A percentile compares a stretch with the other conserved stretches of the same genome.
These are phyloP conservation scores for Drosophila repletoides DNA, from an alignment of 1,140 invertebrate genomes.

Conservation along the genomic window DNA sequence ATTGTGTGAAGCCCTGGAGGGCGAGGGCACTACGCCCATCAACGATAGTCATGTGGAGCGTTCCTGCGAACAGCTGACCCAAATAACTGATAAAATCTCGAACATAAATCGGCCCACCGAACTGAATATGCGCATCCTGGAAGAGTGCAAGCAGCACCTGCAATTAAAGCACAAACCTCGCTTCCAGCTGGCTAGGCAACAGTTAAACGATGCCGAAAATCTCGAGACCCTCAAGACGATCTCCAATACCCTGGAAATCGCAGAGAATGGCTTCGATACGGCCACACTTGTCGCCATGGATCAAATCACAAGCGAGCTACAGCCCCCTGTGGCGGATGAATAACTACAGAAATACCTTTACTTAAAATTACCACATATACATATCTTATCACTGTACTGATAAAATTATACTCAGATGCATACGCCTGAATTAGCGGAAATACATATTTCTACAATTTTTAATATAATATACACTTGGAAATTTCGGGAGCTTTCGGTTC, in stretches of 20 bases:
- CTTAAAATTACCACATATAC: too few relatives aligned
- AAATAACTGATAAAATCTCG: constrained; percentile 16
- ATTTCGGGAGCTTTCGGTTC: too few relatives aligned
- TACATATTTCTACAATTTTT: too few relatives aligned
- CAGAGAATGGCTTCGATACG: constrained; percentile 49
- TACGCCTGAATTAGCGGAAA: too few relatives aligned
- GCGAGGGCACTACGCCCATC: background rate
- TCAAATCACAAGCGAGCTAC: constrained; percentile 31
- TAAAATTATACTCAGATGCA: too few relatives aligned
- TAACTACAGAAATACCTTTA: too few relatives aligned
- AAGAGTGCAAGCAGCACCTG: constrained; percentile 31
- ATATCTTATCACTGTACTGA: too few relatives aligned
- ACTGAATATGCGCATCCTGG: constrained; percentile 6
- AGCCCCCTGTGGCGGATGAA: background rate
- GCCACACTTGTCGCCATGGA: constrained; percentile 46
- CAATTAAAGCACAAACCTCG: background rate
- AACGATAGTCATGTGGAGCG: background rate
- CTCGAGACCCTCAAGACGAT: constrained; percentile 16
- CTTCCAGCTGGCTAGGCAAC: constrained; percentile 27
- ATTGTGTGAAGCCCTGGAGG: constrained; percentile 18
- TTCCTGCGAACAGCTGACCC: background rate
- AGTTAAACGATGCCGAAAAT: constrained; percentile 35
- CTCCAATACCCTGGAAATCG: constrained; percentile 21
- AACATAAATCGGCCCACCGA: constrained; percentile 9
- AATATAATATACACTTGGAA: too few relatives aligned